phyloP scores from a whole-genome alignment of 1,140 invertebrate genomes.

The Hormaphis cornu region DNA sequence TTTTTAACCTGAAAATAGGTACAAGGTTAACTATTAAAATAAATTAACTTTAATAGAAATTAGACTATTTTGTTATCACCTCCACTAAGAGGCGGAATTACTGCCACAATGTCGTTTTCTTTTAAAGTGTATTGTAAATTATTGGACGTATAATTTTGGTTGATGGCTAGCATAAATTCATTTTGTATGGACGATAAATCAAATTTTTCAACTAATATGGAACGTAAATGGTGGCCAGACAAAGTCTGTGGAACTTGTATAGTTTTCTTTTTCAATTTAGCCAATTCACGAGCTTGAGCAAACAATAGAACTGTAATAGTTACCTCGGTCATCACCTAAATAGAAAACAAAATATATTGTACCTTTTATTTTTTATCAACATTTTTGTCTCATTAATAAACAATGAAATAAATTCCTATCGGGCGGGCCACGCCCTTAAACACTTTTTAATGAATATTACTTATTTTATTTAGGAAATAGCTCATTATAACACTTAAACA shows the following conservation, averaged over 20 bases:
- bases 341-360: not conserved
- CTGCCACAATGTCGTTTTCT: conserved; percentile 36
- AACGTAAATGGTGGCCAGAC: conserved; percentile 48
- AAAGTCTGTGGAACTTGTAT: conserved; percentile 47
- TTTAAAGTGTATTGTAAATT: conserved; percentile 33
- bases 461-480: too few species aligned
- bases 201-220: conserved; percentile 51
- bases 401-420: too few species aligned
- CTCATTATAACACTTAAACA: too few species aligned
- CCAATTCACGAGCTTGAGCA: conserved; percentile 73
- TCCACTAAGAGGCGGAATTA: conserved; percentile 39
- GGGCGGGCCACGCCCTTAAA: too few species aligned
- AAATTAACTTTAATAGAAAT: not conserved
- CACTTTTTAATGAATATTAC: too few species aligned
- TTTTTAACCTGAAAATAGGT: conserved; percentile 45
- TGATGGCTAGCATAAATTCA: conserved; percentile 66
- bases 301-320: conserved; percentile 69
- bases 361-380: not conserved
- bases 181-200: conserved; percentile 58
- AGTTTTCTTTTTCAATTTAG: conserved; percentile 49
- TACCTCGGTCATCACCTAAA: conserved; percentile 34
- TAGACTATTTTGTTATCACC: conserved; percentile 41
- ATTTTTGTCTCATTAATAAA: not conserved
- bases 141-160: conserved; percentile 60
- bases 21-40: not conserved